Evolutionary conservation across 2,888 invertebrate species (phyloP), one percentile per base, ranked within the genome.

Genomic region (Philonicus albiceps): DNA sequence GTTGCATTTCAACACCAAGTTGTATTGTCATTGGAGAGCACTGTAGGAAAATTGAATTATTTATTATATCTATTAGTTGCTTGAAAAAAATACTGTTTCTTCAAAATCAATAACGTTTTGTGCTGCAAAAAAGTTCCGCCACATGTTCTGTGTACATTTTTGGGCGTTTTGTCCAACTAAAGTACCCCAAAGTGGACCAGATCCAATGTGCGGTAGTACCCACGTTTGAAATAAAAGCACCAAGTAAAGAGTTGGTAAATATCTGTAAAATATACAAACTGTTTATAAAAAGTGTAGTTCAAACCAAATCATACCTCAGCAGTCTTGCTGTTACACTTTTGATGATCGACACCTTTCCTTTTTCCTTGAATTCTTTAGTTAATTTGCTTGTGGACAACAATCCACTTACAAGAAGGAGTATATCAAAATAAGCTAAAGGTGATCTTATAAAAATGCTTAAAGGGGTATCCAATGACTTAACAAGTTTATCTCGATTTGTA

Each of bases 11-110:
- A 89, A 96, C 90, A 0, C 96, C 96, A 88, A 96, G 90, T 89
- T 96, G 96, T 90, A 96, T 95, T 0, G 96, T 95, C 91, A 96
- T 95, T 0, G 96, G 95, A 30, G 96, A 96, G 89, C 96, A 96
- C 96, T 96, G 91, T 13, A 76, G 19, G n/a, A 2, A 13, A 64
- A 30, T n/a, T 73, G 6, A 16, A 72, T 13, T 31, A 16, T 34
- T 64, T 78, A 40, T 30, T 49, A 43, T 40, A 64, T 73, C 31
- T 75, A 22, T 88, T 64, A 1, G 8, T 22, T n/a, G 19, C 13
- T 72, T 49, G 13, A 0, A 43, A 27, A 1, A 27, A 93, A 91
- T 90, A 95, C 95, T 94, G 95, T 95, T 88, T 95, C 94, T 90
- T 95, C 95, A 88, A 95, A 94, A 1, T 95, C 94, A 88, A 94